phyloP scores from a whole-genome alignment of 2,888 invertebrate genomes.

The Lobophora halterata region DNA sequence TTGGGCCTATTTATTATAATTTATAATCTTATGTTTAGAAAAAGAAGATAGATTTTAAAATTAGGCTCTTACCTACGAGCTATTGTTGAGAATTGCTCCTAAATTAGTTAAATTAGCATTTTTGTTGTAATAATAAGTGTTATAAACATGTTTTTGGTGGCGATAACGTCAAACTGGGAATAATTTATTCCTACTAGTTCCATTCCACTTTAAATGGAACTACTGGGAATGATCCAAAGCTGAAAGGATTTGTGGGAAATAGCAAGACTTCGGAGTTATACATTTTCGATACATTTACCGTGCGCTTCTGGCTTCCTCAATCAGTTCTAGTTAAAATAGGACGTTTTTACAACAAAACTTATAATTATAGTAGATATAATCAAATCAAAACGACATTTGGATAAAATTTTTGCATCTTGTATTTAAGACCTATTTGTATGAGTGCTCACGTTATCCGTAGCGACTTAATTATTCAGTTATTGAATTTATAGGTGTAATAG shows the following conservation, averaged over 20 bases:
- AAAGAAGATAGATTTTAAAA: constrained; percentile 17
- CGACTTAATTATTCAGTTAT: constrained; percentile 65
- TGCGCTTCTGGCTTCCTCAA: constrained; percentile 24
- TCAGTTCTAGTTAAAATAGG: constrained; percentile 36
- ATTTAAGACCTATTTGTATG: constrained; percentile 60
- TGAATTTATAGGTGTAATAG: constrained; percentile 77
- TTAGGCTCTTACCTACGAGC: constrained; percentile 31
- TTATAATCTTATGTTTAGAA: constrained; percentile 5
- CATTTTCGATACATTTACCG: constrained; percentile 47
- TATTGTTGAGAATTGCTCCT: constrained; percentile 18
- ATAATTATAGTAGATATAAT: constrained; percentile 25
- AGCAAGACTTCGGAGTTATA: constrained; percentile 56
- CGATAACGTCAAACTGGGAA: too few relatives aligned
- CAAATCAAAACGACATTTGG: constrained; percentile 24
- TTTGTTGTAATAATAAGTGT: constrained; percentile 20
- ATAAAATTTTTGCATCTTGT: constrained; percentile 28
- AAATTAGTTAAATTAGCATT: constrained; percentile 15
- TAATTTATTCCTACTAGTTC: too few relatives aligned
- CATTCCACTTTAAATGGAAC: too few relatives aligned
- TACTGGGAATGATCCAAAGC: too few relatives aligned
- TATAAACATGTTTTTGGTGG: constrained; percentile 17
- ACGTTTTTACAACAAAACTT: constrained; percentile 25
- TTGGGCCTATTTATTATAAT: constrained; percentile 19
- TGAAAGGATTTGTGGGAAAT: constrained; percentile 58
- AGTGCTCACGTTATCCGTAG: constrained; percentile 78